These are phyloP conservation scores for Teleopsis dalmanni DNA, from an alignment of 1,140 invertebrate species.

Conservation along the genomic window DNA sequence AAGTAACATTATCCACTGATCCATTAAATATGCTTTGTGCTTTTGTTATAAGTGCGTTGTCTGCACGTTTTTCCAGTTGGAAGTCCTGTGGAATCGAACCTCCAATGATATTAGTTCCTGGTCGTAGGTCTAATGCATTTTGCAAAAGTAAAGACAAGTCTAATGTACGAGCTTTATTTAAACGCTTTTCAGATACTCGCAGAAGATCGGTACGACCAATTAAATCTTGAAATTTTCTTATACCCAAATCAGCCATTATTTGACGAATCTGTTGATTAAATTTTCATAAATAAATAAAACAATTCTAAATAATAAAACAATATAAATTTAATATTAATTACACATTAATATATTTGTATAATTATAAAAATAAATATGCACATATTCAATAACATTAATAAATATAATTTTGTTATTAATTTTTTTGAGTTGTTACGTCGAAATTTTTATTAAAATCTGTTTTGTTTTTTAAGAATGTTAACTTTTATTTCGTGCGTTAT, in stretches of 20 bases:
- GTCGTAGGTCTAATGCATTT: slow-evolving; percentile 81
- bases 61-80: slow-evolving; percentile 79
- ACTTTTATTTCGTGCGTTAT: no score
- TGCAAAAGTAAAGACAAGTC: slow-evolving; percentile 81
- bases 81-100: slow-evolving; percentile 84
- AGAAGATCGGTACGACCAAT: slow-evolving; percentile 90
- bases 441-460: not conserved
- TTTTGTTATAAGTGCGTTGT: slow-evolving; percentile 75
- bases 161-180: slow-evolving; percentile 73
- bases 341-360: no score
- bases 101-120: slow-evolving; percentile 84
- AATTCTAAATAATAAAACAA: no score
- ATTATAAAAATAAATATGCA: no score
- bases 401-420: not conserved
- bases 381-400: no score
- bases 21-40: slow-evolving; percentile 70
- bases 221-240: slow-evolving; percentile 84
- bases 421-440: not conserved
- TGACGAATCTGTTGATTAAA: slow-evolving; percentile 63
- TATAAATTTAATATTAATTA: no score
- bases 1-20: slow-evolving; percentile 55
- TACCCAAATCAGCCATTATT: slow-evolving; percentile 85
- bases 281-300: no score
- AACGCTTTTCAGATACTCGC: slow-evolving; percentile 53
- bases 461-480: not conserved